Percentiles rank a stretch among this genome's conserved stretches.
These are phyloP conservation scores for Rhyacichthys aspro DNA, from an alignment of 2,797 vertebrate genomes.

Conservation along the genomic window DNA sequence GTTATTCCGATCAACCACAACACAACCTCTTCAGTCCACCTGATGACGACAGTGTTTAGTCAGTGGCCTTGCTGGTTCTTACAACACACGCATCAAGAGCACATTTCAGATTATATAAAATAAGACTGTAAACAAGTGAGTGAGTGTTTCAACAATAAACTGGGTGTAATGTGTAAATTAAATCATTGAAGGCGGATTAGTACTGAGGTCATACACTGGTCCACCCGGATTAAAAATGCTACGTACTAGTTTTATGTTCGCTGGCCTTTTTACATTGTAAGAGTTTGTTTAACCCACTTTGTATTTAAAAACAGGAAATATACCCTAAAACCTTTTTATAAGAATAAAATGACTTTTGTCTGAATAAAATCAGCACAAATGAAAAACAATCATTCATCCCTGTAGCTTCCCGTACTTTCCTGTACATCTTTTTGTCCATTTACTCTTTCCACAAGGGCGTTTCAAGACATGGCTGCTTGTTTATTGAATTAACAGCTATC, in stretches of 20 bases:
- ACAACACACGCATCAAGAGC: too few species aligned
- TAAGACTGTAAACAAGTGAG: too few species aligned
- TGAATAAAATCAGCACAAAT: conserved; percentile 13
- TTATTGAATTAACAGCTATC: conserved; percentile 80
- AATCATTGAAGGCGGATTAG: too few species aligned
- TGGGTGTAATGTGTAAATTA: too few species aligned
- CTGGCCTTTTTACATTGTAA: conserved; percentile 1
- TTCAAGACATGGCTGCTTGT: conserved; percentile 53
- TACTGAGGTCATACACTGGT: background rate
- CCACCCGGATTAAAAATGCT: background rate
- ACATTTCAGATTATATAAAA: too few species aligned
- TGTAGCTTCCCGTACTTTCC: background rate
- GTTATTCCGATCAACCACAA: too few species aligned
- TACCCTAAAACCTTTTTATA: background rate
- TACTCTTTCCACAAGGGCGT: conserved; percentile 58
- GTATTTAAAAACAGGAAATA: background rate
- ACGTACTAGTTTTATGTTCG: background rate
- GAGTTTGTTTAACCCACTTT: background rate
- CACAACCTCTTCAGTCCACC: background rate
- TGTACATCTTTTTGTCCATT: conserved; percentile 38
- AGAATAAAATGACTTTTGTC: conserved; percentile 7
- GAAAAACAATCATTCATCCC: conserved; percentile 7
- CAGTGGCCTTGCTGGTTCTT: too few species aligned
- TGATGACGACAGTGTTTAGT: too few species aligned
- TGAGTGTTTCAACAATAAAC: too few species aligned